phyloP scores from a whole-genome alignment of 1,140 invertebrate genomes.

The Ceratina calcarata region DNA sequence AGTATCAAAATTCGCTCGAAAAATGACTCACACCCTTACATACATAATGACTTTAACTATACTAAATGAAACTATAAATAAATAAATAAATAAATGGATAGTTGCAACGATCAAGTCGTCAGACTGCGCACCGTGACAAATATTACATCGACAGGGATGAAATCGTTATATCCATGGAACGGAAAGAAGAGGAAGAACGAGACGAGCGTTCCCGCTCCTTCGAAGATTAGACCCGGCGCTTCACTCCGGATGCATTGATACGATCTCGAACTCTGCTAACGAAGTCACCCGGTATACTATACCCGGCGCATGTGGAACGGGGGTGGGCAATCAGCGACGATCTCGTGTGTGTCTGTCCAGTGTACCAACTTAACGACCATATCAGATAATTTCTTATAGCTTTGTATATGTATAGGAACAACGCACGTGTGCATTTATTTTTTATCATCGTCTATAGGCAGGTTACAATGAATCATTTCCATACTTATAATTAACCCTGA shows the following conservation, averaged over 20 bases:
- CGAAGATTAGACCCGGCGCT: slow-evolving; percentile 67
- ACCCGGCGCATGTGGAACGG: slow-evolving; percentile 63
- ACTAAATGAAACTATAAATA: no score
- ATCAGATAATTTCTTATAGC: slow-evolving; percentile 46
- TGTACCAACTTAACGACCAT: slow-evolving; percentile 48
- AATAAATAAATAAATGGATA: no score
- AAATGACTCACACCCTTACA: no score
- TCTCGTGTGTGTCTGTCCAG: slow-evolving; percentile 58
- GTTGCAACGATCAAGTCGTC: slow-evolving; percentile 23
- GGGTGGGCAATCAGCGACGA: slow-evolving; percentile 70
- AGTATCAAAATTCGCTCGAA: no score
- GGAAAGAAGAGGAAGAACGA: slow-evolving; percentile 35
- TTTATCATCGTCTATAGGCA: background rate
- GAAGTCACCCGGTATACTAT: slow-evolving; percentile 70
- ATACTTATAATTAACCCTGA: slow-evolving; percentile 7
- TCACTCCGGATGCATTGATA: slow-evolving; percentile 71
- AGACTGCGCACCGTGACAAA: slow-evolving; percentile 21
- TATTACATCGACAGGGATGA: slow-evolving; percentile 36
- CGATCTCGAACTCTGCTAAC: slow-evolving; percentile 69
- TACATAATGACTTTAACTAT: no score
- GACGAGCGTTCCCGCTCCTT: slow-evolving; percentile 37
- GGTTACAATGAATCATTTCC: slow-evolving; percentile 31
- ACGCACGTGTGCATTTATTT: slow-evolving; percentile 8
- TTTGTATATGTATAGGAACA: slow-evolving; percentile 7
- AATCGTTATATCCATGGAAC: slow-evolving; percentile 40